These are phyloP conservation scores for Penaeus vannamei DNA, from an alignment of 1,140 invertebrate species.

Conservation along the genomic window DNA sequence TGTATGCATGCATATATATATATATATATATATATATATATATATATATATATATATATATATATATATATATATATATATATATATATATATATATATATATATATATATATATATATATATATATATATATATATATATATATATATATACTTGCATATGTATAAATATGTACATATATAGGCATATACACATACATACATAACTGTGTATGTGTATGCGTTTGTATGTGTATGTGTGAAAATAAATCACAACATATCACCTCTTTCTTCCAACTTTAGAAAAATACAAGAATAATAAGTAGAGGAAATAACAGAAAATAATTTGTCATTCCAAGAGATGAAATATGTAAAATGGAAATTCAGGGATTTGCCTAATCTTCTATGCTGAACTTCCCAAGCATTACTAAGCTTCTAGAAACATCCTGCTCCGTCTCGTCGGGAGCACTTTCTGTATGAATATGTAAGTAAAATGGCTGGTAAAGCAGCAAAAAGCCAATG, in stretches of 20 bases:
- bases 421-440: no score
- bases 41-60: background rate
- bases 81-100: background rate
- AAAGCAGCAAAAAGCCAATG: no score
- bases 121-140: background rate
- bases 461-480: no score
- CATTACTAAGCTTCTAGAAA: no score
- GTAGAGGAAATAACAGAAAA: no score
- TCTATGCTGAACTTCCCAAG: no score
- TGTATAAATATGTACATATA: conserved; percentile 29
- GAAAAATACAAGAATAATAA: no score
- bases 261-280: background rate
- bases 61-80: background rate
- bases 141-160: background rate
- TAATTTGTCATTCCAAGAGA: no score
- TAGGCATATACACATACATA: background rate
- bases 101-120: background rate
- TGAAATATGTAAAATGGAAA: no score
- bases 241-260: background rate
- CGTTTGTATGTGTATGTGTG: background rate
- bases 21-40: conserved; percentile 33
- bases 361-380: no score
- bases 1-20: conserved; percentile 7
- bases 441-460: no score
- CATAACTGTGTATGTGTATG: background rate